Percentiles rank a stretch among this genome's conserved stretches.
These are phyloP conservation scores for Aphidius colemani DNA, from an alignment of 2,888 invertebrate species.

Conservation along the genomic window DNA sequence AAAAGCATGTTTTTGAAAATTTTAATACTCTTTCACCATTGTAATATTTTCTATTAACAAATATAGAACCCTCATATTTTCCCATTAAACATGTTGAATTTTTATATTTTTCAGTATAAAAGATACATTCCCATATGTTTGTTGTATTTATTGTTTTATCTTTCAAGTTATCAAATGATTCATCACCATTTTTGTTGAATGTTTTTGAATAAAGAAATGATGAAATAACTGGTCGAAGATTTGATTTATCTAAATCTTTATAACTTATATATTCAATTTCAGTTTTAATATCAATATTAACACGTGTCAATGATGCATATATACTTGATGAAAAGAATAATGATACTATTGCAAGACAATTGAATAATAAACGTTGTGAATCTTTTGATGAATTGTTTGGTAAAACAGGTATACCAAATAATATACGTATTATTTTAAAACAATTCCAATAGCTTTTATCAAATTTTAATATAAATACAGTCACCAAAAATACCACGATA, in stretches of 20 bases:
- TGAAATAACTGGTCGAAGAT: conserved; percentile 26
- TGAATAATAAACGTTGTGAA: conserved; percentile 32
- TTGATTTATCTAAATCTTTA: conserved; percentile 31
- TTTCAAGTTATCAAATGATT: conserved; percentile 17
- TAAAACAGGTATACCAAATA: conserved; percentile 27
- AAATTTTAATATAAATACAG: conserved; percentile 23
- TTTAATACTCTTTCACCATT: conserved; percentile 9
- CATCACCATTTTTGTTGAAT: conserved; percentile 16
- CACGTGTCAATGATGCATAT: conserved; percentile 30
- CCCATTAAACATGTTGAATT: conserved; percentile 29
- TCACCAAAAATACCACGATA: conserved; percentile 18
- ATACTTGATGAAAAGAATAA: conserved; percentile 29
- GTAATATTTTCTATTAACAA: not conserved
- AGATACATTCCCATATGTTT: conserved; percentile 13
- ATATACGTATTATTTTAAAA: conserved; percentile 21
- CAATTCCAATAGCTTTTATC: conserved; percentile 25
- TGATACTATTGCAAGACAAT: conserved; percentile 28
- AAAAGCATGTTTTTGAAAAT: conserved; percentile 24
- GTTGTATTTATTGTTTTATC: conserved; percentile 12
- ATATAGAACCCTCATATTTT: conserved; percentile 14
- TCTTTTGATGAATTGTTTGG: conserved; percentile 1
- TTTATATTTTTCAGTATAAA: conserved; percentile 13
- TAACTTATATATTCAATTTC: conserved; percentile 25
- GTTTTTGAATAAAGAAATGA: conserved; percentile 17
- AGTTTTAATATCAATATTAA: conserved; percentile 14